Conservation (phyloP, 2,888 invertebrate species). For the Ganaspis brasiliensis region DNA sequence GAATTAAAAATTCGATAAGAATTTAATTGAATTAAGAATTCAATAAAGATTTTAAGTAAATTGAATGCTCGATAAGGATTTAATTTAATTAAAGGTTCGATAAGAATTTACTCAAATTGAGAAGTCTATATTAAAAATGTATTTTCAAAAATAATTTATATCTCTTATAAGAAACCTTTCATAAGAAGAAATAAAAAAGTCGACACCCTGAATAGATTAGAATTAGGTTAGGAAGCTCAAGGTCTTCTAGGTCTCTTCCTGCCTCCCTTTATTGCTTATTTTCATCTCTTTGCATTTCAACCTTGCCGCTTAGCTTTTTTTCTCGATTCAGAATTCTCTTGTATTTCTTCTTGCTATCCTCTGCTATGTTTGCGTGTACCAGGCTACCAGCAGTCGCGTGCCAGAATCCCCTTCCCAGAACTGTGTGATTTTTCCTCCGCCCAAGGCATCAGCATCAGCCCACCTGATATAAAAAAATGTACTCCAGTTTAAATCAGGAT, state of each 20-base stretch:
- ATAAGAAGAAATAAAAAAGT: slow-evolving; percentile 11
- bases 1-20: too few species aligned
- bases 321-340: slow-evolving; percentile 42
- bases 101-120: too few species aligned
- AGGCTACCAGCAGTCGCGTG: slow-evolving; percentile 35
- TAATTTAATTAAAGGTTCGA: too few species aligned
- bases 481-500: slow-evolving; percentile 1
- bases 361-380: slow-evolving; percentile 18
- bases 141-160: too few species aligned
- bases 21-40: too few species aligned
- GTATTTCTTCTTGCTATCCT: slow-evolving; percentile 24
- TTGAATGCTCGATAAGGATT: too few species aligned
- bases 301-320: slow-evolving; percentile 53
- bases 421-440: slow-evolving; percentile 13
- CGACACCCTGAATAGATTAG: slow-evolving; percentile 51
- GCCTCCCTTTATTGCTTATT: slow-evolving; percentile 51
- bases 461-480: background rate
- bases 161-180: background rate
- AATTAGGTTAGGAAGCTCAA: slow-evolving; percentile 71
- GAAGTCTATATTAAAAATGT: too few species aligned
- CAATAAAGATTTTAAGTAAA: too few species aligned
- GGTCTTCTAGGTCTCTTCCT: slow-evolving; percentile 57
- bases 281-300: slow-evolving; percentile 55
- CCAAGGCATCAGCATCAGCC: background rate
- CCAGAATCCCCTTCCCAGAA: slow-evolving; percentile 33